Evolutionary conservation across 1,140 invertebrate species (phyloP), one percentile per base, ranked within the genome.

Genomic region (Microvelia longipes): DNA sequence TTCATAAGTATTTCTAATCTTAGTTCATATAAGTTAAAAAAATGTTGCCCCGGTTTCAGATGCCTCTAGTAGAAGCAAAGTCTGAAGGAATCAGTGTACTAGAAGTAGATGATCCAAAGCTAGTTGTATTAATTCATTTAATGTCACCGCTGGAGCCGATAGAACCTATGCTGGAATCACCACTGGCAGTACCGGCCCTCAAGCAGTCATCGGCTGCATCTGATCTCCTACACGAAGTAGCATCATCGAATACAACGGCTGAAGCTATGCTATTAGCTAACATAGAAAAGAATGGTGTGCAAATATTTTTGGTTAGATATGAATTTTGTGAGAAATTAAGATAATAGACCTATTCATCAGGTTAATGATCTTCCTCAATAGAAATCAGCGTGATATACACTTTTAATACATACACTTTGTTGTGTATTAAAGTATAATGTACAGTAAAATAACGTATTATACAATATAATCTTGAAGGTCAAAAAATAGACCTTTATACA

Each of bases 101-200:
- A 15, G 90, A 94, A 82, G 88, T 93, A 2, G 90, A 91, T 60
- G 91, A 93, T 79, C 91, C 91, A 0, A 93, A 93, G 76, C 81
- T 93, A 69, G 92, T 90, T 78, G 87, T 93, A 72, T 80, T 93
- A 71, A 89, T 91, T 64, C 92, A 94, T 78, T 82, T 93, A 71
- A 94, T 93, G 91, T 91, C 90, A 72, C 89, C 89, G 0, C 76
- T 93, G 74, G 90, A 92, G 77, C 84, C 90, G 1, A 86, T 92
- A 73, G 89, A 92, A 79, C 90, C 91, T 5, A 81, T 92, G 24
- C 80, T 92, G 73, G 91, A 93, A 78, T 91, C 90, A 15, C 90
- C 91, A 0, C 80, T 92, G 66, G 83, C 88, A 0, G 85, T 88
- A 77, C 91, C 90, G 0, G 79, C 91, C 70, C 83, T 88, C 30